These are phyloP conservation scores for Rhinichthys osculus DNA, from an alignment of 2,797 vertebrate species.

Conservation along the genomic window DNA sequence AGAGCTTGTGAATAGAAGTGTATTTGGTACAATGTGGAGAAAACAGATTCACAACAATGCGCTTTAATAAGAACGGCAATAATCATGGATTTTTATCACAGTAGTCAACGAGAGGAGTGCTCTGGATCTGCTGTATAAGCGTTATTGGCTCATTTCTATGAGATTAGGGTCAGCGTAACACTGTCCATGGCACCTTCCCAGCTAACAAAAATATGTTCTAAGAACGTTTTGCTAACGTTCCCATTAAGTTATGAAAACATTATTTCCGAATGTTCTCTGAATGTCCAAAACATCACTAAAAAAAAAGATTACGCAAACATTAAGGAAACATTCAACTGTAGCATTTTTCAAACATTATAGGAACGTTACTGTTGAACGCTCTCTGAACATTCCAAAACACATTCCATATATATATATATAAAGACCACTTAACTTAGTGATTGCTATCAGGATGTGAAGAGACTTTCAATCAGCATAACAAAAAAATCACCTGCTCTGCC, in stretches of 20 bases:
- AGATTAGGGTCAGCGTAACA: background rate
- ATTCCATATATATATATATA: too few relatives aligned
- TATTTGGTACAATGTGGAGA: constrained; percentile 16
- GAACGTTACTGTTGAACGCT: background rate
- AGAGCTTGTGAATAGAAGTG: constrained; percentile 18
- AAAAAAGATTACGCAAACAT: too few relatives aligned
- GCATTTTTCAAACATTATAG: background rate
- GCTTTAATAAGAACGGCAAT: constrained; percentile 21
- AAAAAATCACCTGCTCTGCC: too few relatives aligned
- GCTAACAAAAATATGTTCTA: background rate
- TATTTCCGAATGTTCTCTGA: background rate
- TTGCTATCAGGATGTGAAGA: too few relatives aligned
- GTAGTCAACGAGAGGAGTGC: background rate
- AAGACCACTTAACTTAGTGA: too few relatives aligned
- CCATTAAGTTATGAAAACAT: background rate
- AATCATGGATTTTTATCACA: constrained; percentile 16
- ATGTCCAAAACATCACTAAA: background rate
- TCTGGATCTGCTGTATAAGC: constrained; percentile 14
- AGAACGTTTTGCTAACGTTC: background rate
- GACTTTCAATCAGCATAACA: too few relatives aligned
- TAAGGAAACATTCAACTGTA: background rate
- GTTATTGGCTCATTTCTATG: background rate
- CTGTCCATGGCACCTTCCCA: background rate
- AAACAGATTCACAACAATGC: constrained; percentile 35
- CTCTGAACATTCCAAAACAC: background rate